Evolutionary conservation across 2,113 vertebrate genomes (phyloP).

Genomic region (Saiga tatarica): DNA sequence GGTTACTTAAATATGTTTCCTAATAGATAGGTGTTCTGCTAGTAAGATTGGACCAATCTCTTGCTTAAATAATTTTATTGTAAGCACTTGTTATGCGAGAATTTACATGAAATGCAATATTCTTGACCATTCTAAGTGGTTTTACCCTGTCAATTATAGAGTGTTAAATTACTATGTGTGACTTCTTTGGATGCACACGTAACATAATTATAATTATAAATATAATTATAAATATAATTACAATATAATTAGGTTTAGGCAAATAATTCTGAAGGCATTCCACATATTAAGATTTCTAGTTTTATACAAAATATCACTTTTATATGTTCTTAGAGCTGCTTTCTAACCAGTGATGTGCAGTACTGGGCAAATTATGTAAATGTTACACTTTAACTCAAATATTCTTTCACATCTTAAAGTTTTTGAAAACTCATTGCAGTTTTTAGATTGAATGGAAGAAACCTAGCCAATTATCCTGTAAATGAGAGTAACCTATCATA

Average conservation of each 20-base stretch:
- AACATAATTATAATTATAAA: too few relatives aligned
- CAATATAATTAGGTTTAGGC: not conserved
- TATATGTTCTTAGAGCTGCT: not conserved
- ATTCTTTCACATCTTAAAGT: not conserved
- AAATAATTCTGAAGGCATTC: not conserved
- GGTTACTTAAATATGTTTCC: not conserved
- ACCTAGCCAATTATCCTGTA: not conserved
- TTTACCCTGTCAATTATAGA: not conserved
- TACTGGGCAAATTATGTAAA: not conserved
- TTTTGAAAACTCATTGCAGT: not conserved
- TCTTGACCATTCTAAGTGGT: not conserved
- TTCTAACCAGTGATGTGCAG: not conserved
- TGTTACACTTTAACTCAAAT: not conserved
- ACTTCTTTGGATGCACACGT: not conserved
- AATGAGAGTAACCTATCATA: not conserved
- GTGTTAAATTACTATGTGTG: not conserved
- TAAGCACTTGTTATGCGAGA: not conserved
- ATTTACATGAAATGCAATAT: not conserved
- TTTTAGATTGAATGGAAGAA: not conserved
- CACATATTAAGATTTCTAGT: not conserved
- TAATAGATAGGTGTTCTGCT: not conserved
- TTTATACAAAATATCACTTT: not conserved
- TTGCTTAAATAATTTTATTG: not conserved
- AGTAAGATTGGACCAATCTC: not conserved
- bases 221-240: too few relatives aligned